Conservation (phyloP, 2,888 invertebrate genomes). For the Dione vanillae region DNA sequence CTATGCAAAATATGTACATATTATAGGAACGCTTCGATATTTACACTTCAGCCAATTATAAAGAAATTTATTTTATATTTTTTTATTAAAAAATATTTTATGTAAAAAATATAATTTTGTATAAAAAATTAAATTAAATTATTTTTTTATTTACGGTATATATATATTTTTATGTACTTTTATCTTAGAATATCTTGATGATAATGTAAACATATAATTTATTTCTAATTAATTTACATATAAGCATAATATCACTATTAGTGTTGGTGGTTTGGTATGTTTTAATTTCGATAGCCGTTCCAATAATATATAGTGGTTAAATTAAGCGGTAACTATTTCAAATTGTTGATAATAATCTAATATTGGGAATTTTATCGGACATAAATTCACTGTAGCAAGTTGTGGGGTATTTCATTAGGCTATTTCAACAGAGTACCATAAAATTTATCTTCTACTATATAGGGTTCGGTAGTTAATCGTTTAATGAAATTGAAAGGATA, state of each 20-base stretch:
- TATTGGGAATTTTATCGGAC: conserved; percentile 53
- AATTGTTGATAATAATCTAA: conserved; percentile 36
- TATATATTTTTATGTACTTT: too few species aligned
- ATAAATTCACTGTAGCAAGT: conserved; percentile 51
- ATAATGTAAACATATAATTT: too few species aligned
- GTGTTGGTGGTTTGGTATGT: background rate
- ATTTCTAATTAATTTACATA: too few species aligned
- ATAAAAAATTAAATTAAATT: too few species aligned
- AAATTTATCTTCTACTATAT: conserved; percentile 59
- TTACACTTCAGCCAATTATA: too few species aligned
- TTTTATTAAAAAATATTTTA: too few species aligned
- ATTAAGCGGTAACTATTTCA: conserved; percentile 18
- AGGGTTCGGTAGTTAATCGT: conserved; percentile 53
- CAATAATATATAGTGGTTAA: conserved; percentile 1
- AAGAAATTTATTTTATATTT: too few species aligned
- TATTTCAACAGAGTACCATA: conserved; percentile 60
- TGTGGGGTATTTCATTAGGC: conserved; percentile 58
- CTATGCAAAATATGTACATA: background rate
- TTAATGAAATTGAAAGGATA: conserved; percentile 46
- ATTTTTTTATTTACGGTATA: too few species aligned
- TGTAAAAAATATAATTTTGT: too few species aligned
- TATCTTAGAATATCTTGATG: too few species aligned
- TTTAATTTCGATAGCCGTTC: background rate
- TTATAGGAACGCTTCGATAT: background rate
- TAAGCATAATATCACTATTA: too few species aligned